These are phyloP conservation scores for Lithophane semibrunnea DNA, from an alignment of 2,888 invertebrate genomes.

Conservation along the genomic window DNA sequence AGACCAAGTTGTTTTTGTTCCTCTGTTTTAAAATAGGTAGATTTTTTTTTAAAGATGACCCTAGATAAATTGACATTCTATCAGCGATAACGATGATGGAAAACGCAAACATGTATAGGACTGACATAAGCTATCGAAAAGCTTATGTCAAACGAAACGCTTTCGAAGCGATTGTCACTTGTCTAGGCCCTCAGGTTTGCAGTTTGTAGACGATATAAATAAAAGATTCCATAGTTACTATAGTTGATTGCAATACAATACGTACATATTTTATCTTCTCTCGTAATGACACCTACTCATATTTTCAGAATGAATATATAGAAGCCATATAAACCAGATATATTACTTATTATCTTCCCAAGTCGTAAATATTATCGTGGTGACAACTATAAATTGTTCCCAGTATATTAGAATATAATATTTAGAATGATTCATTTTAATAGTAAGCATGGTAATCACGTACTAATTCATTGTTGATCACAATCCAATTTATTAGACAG, in stretches of 20 bases:
- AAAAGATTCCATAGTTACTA: background rate
- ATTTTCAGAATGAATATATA: slow-evolving; percentile 36
- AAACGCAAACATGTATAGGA: too few relatives aligned
- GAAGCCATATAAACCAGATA: slow-evolving; percentile 39
- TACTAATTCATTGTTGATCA: slow-evolving; percentile 35
- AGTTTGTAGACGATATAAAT: background rate
- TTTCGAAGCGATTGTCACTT: too few relatives aligned
- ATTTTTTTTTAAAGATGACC: background rate
- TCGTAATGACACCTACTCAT: slow-evolving; percentile 10
- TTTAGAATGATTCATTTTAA: slow-evolving; percentile 52
- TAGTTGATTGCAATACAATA: slow-evolving; percentile 11
- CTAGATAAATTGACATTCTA: too few relatives aligned
- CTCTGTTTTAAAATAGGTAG: background rate
- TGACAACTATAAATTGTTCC: slow-evolving; percentile 57
- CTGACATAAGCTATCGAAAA: too few relatives aligned
- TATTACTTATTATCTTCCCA: slow-evolving; percentile 51
- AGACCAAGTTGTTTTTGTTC: background rate
- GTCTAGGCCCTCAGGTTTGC: background rate
- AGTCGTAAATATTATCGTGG: slow-evolving; percentile 48
- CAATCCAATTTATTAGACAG: slow-evolving; percentile 39
- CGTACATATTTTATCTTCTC: slow-evolving; percentile 25
- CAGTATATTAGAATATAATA: slow-evolving; percentile 44
- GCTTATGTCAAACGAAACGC: too few relatives aligned
- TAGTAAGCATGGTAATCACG: slow-evolving; percentile 28
- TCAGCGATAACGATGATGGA: too few relatives aligned